Evolutionary conservation across 1,140 invertebrate species (phyloP).

Genomic region (Nomia melanderi): DNA sequence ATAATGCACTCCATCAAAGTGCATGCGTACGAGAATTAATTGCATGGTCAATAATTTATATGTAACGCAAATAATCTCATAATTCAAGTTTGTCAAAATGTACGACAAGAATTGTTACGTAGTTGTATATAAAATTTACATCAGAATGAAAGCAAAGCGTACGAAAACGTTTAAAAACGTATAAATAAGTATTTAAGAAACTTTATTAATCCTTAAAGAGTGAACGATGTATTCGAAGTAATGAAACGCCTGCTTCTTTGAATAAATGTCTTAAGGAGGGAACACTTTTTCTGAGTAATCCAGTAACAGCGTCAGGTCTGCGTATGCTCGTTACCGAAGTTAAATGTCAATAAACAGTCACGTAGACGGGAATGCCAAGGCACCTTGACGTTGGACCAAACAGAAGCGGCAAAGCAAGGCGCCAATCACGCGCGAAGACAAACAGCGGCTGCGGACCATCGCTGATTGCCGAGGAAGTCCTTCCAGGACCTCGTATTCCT

Average conservation of each 20-base stretch:
- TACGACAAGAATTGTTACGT: too few relatives aligned
- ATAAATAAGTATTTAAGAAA: too few relatives aligned
- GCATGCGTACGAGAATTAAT: too few relatives aligned
- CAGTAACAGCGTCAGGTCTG: constrained; percentile 42
- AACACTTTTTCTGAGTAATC: constrained; percentile 19
- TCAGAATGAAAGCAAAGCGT: too few relatives aligned
- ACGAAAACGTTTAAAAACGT: too few relatives aligned
- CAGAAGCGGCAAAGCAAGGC: constrained; percentile 65
- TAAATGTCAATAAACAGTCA: constrained; percentile 65
- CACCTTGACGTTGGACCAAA: constrained; percentile 61
- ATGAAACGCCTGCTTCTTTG: background rate
- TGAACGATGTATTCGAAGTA: background rate
- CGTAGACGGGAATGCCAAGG: constrained; percentile 47
- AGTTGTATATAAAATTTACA: too few relatives aligned
- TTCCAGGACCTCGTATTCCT: constrained; percentile 63
- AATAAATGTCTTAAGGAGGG: background rate
- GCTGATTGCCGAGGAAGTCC: constrained; percentile 74
- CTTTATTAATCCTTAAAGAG: too few relatives aligned
- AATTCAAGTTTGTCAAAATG: too few relatives aligned
- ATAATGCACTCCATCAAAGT: too few relatives aligned
- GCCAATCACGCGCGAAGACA: constrained; percentile 78
- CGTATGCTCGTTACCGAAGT: constrained; percentile 54
- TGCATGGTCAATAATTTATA: too few relatives aligned
- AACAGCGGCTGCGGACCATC: constrained; percentile 74
- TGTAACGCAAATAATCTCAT: too few relatives aligned